Evolutionary conservation across 2,888 invertebrate genomes (phyloP), one percentile per base, ranked within the genome.

Genomic region (Argynnis bischoffii): DNA sequence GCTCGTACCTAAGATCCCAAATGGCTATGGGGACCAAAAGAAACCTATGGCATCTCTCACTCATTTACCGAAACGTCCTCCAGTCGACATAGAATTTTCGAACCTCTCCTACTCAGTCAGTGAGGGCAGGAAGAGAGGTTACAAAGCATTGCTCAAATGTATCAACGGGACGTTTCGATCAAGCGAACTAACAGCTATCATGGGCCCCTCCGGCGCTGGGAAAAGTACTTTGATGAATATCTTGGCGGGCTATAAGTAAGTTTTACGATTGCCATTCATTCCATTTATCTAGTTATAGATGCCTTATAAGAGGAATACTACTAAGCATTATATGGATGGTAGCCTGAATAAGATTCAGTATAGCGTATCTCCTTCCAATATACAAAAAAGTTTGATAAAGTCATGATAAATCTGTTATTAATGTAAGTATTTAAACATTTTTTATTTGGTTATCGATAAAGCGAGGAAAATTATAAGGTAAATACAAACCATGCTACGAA

Each of bases 141-240:
- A 96, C 85, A 98, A 98, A 87, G 96, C 97, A 15, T 95, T 98
- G 78, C 91, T 98, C 76, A 98, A 98, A 90, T 95, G 96, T 77
- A 96, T 99, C 67, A 97, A 96, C 79, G 99, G 99, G 11, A 96
- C 96, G 81, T 98, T 98, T 85, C 94, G 94, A 76, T 97, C 97
- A 71, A 97, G 98, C n/a, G 97, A 98, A 82, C 93, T 99, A 76
- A 98, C 98, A 0, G 98, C 98, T 46, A 98, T 99, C 69, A 98
- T 99, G 98, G 99, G 99, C 47, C 98, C 99, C 46, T 98, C 98
- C 0, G 95, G 95, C 1, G 95, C 95, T 15, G 95, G 95, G 54
- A 97, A 97, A 81, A 96, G 95, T 81, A 97, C 97, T 0, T 94
- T 97, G 14, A 97, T 97, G 97, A 97, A 97, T 83, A 96, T 97